Percentiles rank a stretch among this genome's conserved stretches.
Evolutionary conservation across 2,113 vertebrate genomes (phyloP).

Genomic region (Silurus asotus): DNA sequence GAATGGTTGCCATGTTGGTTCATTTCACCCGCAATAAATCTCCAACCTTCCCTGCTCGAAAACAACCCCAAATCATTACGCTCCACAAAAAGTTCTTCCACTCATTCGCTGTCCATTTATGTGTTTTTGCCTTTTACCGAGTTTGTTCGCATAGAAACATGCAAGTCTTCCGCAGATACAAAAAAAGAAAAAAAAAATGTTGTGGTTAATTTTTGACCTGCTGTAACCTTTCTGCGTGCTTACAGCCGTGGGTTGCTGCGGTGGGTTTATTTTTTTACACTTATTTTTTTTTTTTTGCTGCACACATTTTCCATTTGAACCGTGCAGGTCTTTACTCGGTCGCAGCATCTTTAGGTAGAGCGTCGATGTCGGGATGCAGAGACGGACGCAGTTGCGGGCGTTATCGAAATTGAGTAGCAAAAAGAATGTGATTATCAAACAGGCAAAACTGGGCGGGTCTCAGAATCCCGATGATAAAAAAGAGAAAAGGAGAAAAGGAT

Average conservation of each 20-base stretch:
- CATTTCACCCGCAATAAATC: no score
- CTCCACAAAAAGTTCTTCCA: no score
- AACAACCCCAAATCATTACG: no score
- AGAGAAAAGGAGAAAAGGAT: no score
- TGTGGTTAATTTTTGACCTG: not conserved
- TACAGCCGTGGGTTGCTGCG: not conserved
- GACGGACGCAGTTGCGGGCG: not conserved
- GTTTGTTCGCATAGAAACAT: not conserved
- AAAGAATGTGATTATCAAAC: not conserved
- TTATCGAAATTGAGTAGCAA: not conserved
- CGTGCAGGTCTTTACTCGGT: not conserved
- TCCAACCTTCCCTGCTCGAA: no score
- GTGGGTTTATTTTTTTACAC: not conserved
- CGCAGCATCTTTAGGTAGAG: not conserved
- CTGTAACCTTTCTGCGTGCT: not conserved
- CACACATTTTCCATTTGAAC: not conserved
- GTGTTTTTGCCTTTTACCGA: no score
- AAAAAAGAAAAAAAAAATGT: not conserved
- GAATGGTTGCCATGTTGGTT: no score
- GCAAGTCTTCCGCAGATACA: not conserved
- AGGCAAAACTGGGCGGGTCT: no score
- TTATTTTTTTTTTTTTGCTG: not conserved
- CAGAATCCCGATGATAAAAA: no score
- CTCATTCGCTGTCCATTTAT: no score
- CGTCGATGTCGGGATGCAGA: not conserved